A percentile compares a stretch with the other conserved stretches of the same genome.
Conservation (phyloP, 2,797 vertebrate genomes). For the Anabas testudineus region DNA sequence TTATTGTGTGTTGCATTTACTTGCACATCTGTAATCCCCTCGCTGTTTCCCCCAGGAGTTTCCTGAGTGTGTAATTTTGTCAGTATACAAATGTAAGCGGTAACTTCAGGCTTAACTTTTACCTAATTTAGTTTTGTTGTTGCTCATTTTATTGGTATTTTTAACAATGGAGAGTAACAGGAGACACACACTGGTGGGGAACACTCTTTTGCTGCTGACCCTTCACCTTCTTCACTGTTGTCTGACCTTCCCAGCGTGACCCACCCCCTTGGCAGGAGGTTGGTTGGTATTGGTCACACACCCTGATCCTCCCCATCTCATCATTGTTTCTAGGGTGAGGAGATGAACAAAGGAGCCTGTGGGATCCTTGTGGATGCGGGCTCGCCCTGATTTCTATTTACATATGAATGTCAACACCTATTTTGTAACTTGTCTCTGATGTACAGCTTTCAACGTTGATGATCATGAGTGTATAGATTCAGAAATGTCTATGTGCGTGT, state of each 20-base stretch:
- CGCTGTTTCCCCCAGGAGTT: not conserved
- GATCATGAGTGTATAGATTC: conserved; percentile 58
- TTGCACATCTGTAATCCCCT: conserved; percentile 24
- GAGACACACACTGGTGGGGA: conserved; percentile 28
- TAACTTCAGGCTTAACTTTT: conserved; percentile 17
- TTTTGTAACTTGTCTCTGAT: conserved; percentile 48
- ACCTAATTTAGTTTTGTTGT: conserved; percentile 34
- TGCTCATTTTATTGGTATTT: conserved; percentile 39
- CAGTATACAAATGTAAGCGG: conserved; percentile 5
- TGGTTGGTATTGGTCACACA: conserved; percentile 81
- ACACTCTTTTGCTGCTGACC: conserved; percentile 52
- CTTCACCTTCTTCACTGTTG: conserved; percentile 67
- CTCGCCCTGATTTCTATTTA: conserved; percentile 72
- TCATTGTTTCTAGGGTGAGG: conserved; percentile 82
- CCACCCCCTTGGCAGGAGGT: conserved; percentile 69
- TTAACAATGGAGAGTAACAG: conserved; percentile 37
- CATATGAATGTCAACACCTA: conserved; percentile 71
- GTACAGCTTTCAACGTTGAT: conserved; percentile 23
- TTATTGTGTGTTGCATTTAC: conserved; percentile 38
- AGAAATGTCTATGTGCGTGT: conserved; percentile 6
- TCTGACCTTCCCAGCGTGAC: conserved; percentile 54
- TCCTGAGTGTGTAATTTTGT: conserved; percentile 30
- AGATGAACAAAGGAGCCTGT: conserved; percentile 86
- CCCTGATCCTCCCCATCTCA: conserved; percentile 47
- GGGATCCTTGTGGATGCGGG: conserved; percentile 69